Percentiles rank a stretch among this genome's conserved stretches.
Evolutionary conservation across 2,797 vertebrate species (phyloP).

Genomic region (Sebastes kiyomatsui): DNA sequence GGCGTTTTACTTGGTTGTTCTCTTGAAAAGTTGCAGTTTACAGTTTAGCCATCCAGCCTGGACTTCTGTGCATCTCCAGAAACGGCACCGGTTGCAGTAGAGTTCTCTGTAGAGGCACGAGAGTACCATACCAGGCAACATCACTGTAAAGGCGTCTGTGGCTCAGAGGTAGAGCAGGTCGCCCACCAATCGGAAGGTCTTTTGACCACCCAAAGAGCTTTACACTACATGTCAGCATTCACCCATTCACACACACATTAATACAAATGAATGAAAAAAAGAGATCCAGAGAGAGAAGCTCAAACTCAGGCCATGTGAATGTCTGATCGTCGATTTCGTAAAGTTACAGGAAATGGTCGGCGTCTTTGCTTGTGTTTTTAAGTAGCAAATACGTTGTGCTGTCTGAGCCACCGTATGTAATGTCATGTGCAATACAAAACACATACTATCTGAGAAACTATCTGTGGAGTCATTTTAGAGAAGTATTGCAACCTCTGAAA

Average conservation of each 20-base stretch:
- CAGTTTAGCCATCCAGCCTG: not conserved
- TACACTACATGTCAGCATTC: no score
- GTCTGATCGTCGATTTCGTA: not conserved
- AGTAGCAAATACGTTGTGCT: not conserved
- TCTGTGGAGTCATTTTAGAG: not conserved
- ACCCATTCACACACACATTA: no score
- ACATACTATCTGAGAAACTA: not conserved
- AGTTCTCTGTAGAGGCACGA: no score
- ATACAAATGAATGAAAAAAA: not conserved
- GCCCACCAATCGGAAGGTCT: no score
- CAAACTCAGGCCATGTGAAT: not conserved
- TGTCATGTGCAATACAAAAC: not conserved
- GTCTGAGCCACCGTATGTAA: not conserved
- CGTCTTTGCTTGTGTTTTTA: not conserved
- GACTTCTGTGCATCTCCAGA: no score
- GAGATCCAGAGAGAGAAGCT: not conserved
- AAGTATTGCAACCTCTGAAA: not conserved
- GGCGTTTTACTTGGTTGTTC: not conserved
- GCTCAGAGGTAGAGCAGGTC: no score
- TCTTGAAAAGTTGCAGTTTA: not conserved
- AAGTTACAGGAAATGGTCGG: not conserved
- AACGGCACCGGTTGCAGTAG: no score
- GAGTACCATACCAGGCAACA: no score
- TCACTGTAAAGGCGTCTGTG: no score
- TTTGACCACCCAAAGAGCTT: no score